phyloP scores from a whole-genome alignment of 1,140 invertebrate species.

The Heliothis virescens region DNA sequence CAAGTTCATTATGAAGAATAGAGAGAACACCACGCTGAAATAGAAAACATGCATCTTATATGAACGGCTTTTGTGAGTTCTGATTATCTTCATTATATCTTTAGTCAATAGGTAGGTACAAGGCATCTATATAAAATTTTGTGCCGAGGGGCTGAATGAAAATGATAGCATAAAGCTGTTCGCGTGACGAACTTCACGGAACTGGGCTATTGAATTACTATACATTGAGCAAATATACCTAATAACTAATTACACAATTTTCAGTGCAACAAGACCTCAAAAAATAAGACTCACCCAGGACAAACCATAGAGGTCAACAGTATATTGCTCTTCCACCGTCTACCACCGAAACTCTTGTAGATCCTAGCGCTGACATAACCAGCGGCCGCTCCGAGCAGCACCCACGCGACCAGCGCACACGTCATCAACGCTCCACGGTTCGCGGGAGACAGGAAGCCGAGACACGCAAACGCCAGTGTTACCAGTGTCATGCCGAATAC shows the following conservation, averaged over 20 bases:
- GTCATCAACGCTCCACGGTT: constrained; percentile 99
- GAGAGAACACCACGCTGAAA: constrained; percentile 95
- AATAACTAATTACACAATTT: too few relatives aligned
- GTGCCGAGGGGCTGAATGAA: neutral
- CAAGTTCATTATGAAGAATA: constrained; percentile 99
- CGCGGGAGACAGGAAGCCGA: constrained; percentile 99
- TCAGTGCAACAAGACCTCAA: too few relatives aligned
- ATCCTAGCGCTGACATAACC: constrained; percentile 98
- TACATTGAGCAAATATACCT: too few relatives aligned
- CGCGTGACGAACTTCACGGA: too few relatives aligned
- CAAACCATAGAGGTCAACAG: constrained; percentile 97
- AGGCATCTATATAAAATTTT: neutral
- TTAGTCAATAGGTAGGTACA: too few relatives aligned
- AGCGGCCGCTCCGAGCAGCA: constrained; percentile 97
- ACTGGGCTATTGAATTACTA: too few relatives aligned
- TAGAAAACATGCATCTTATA: neutral
- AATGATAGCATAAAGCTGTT: too few relatives aligned
- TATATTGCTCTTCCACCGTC: constrained; percentile 99
- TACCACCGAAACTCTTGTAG: constrained; percentile 99
- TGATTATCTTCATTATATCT: too few relatives aligned
- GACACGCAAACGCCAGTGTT: constrained; percentile 97
- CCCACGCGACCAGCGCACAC: constrained; percentile 97
- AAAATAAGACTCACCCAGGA: constrained; percentile 91
- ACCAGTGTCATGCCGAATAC: constrained; percentile 91
- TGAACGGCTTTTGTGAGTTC: too few relatives aligned